Evolutionary conservation across 92 coral and sea anemone genomes (phyloP).

Genomic region (Porites divaricata): DNA sequence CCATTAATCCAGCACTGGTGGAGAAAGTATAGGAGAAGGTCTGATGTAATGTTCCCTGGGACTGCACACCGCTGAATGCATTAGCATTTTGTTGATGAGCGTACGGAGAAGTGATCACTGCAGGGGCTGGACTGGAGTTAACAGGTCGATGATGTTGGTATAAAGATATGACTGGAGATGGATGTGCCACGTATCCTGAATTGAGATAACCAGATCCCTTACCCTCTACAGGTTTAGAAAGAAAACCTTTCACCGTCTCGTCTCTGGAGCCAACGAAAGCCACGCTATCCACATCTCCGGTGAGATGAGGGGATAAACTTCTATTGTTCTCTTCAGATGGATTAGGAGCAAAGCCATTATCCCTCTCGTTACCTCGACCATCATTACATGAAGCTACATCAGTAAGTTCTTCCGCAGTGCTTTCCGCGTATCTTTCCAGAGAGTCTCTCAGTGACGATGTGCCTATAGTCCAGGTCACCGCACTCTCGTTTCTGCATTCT

Average conservation of each 20-base stretch:
- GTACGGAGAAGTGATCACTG: background rate
- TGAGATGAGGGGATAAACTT: background rate
- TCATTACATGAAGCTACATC: background rate
- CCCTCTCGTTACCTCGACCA: background rate
- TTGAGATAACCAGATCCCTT: constrained; percentile 5
- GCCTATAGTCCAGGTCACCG: constrained; percentile 16
- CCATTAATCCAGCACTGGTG: constrained; percentile 33
- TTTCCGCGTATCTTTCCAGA: constrained; percentile 23
- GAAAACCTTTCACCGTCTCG: background rate
- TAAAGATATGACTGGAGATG: constrained; percentile 8
- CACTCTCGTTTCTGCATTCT: background rate
- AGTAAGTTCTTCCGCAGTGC: constrained; percentile 1
- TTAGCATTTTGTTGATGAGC: constrained; percentile 5
- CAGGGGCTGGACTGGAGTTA: background rate
- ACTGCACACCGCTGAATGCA: background rate
- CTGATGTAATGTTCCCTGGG: constrained; percentile 37
- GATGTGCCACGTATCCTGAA: background rate
- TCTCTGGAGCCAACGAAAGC: background rate
- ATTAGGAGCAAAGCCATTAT: background rate
- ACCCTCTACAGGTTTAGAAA: background rate
- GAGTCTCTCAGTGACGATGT: constrained; percentile 22
- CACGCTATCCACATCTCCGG: background rate
- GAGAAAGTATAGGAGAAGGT: constrained; percentile 42
- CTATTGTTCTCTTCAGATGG: background rate
- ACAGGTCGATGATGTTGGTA: constrained; percentile 1